Base-by-base conservation (phyloP, 1,140 invertebrate species). In the Pseudomyrmex pallidus region DNA sequence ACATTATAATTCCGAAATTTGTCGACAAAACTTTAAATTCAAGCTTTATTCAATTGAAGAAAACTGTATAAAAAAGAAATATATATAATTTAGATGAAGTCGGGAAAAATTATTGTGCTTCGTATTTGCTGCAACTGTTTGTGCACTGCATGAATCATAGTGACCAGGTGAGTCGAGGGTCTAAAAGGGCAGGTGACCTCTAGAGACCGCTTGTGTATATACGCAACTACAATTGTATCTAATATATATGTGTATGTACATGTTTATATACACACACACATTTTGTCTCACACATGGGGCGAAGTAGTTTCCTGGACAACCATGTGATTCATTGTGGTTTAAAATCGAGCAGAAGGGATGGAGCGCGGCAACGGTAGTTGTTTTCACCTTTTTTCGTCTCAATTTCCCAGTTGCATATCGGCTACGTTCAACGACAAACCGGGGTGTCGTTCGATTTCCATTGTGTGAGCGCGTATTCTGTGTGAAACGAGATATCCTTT, bases 261-360 rank as follows among this genome's bases (percentile, higher is more conserved):
- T 61, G 52, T 57, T 12, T 13, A 54, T 13, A 54, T n/a, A 46
- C 15, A 10, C 62, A 3, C 54, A 22, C 44, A 59, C 48, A 57
- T 73, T 74, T 88, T 52, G 68, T 88, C 86, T 74, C 59, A 25
- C 59, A 25, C 22, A 74, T 15, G 13, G 54, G 67, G 59, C 52
- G 52, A 54, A 67, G 22, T 46, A 22, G 87, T 86, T 68, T 20
- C 87, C 87, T 25, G 57, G 87, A 74, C 35, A 86, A 88, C 85
- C 22, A 59, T 17, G n/a, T 89, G 88, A 89, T 78, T 88, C 88
- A 89, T 85, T 35, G 35, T 35, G 73, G 22, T 59, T 61, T 20
- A n/a, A 62, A 57, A 57, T 4, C 2, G n/a, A n/a, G 59, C 54
- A 63, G 59, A 78, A 70, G 87, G 83, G 76, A 70, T 61, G 64